phyloP scores from a whole-genome alignment of 2,888 invertebrate species.

The Melikaiella ostensackeni region DNA sequence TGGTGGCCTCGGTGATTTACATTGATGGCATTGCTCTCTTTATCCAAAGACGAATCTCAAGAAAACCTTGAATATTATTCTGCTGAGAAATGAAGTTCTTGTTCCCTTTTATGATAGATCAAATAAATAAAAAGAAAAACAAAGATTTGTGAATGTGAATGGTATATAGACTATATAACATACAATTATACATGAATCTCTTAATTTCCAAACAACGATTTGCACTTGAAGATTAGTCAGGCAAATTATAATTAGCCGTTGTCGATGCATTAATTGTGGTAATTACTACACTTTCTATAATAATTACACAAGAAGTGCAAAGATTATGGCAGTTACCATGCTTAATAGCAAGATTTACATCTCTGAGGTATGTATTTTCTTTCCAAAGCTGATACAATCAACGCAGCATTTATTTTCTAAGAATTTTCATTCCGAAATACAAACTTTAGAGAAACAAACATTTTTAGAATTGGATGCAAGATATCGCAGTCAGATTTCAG shows the following conservation, averaged over 20 bases:
- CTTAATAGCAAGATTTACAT: conserved; percentile 31
- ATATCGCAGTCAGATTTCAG: neutral
- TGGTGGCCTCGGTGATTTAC: conserved; percentile 42
- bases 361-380: conserved; percentile 20
- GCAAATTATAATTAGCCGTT: conserved; percentile 2
- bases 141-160: too few relatives aligned
- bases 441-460: neutral
- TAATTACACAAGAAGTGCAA: conserved; percentile 21
- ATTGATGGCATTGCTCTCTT: conserved; percentile 42
- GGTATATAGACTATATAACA: too few relatives aligned
- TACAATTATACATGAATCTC: too few relatives aligned
- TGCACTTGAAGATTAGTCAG: neutral
- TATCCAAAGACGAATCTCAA: conserved; percentile 43
- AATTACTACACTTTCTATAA: conserved; percentile 32
- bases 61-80: conserved; percentile 22
- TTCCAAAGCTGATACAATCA: neutral
- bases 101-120: neutral
- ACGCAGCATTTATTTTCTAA: conserved; percentile 6
- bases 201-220: neutral
- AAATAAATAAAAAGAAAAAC: neutral
- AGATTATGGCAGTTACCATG: conserved; percentile 28
- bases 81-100: neutral
- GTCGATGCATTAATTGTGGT: conserved; percentile 27
- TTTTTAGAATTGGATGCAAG: neutral
- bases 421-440: neutral